Base-by-base conservation (phyloP, 1,140 invertebrate genomes). In the Drosophila persimilis region DNA sequence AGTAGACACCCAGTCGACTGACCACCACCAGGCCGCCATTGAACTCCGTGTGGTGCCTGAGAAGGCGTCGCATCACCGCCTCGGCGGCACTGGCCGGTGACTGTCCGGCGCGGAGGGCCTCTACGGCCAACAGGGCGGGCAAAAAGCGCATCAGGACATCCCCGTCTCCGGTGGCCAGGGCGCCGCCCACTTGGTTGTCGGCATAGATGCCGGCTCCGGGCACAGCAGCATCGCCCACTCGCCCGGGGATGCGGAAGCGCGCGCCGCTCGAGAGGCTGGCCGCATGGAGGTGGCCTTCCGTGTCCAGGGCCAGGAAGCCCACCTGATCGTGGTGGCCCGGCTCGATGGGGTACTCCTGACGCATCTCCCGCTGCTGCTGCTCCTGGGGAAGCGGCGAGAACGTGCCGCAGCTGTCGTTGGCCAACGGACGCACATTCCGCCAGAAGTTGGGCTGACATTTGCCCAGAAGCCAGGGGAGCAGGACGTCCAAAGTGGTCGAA, bases 181-280 rank as follows among this genome's bases (percentile, higher is more conserved):
- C 70, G 0, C 35, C 69, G 0, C 69, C 69, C 43, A 73, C 69
- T 9, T 70, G 39, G 9, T 73, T 71, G 31, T 73, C 71, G 11
- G 66, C 71, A 22, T 73, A 73, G n/a, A 72, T 71, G 0, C 65
- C 66, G 9, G 71, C 66, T 13, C 71, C 70, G 3, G 70, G 70
- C n/a, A 73, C 70, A 3, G 66, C 66, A 0, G 66, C n/a, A 11
- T 73, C 70, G 2, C 70, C 70, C 2, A 55, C 70, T 0, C 70
- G 39, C 3, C 70, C 70, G 1, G 66, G 43, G 0, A 72, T 45
- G 5, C 71, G 58, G n/a, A 73, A 73, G 6, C 6, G 51, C 2
- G 52, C 45, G 1, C 66, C 71, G 57, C 44, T 73, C 22, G 71
- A 63, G 13, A 56, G 22, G 41, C 71, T 73, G 58, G 67, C 71